Conservation (phyloP, 2,888 invertebrate species). For the Anticlea derivata region DNA sequence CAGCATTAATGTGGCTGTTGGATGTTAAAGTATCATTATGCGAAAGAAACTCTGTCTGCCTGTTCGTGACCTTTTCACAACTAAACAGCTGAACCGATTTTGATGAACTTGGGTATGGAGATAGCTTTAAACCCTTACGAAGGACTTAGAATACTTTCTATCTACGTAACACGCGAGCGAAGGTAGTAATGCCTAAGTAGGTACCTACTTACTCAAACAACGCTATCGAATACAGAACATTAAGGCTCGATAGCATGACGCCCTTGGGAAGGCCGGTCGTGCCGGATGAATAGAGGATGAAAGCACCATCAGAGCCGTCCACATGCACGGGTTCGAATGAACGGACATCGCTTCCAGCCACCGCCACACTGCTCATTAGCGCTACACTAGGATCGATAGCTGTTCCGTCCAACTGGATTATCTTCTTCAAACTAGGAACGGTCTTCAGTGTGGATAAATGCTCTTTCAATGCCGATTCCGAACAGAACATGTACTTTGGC, state of each 20-base stretch:
- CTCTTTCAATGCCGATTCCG: conserved; percentile 60
- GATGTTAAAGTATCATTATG: too few relatives aligned
- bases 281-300: conserved; percentile 85
- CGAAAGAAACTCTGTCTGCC: too few relatives aligned
- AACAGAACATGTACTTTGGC: conserved; percentile 86
- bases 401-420: conserved; percentile 86
- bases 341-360: conserved; percentile 34
- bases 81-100: too few relatives aligned
- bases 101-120: too few relatives aligned
- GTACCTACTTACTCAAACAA: conserved; percentile 74
- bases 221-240: conserved; percentile 72
- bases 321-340: conserved; percentile 46
- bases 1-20: too few relatives aligned
- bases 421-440: conserved; percentile 63
- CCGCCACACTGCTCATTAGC: conserved; percentile 36
- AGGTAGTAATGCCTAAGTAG: too few relatives aligned
- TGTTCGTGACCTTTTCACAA: too few relatives aligned
- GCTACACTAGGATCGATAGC: conserved; percentile 39
- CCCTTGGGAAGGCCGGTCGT: conserved; percentile 93
- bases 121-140: too few relatives aligned
- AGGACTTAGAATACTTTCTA: too few relatives aligned
- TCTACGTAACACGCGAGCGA: too few relatives aligned
- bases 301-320: conserved; percentile 49
- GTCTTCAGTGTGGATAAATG: conserved; percentile 48
- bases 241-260: conserved; percentile 86